Evolutionary conservation across 1,140 invertebrate species (phyloP), one percentile per base, ranked within the genome.

Genomic region (Panonychus citri): DNA sequence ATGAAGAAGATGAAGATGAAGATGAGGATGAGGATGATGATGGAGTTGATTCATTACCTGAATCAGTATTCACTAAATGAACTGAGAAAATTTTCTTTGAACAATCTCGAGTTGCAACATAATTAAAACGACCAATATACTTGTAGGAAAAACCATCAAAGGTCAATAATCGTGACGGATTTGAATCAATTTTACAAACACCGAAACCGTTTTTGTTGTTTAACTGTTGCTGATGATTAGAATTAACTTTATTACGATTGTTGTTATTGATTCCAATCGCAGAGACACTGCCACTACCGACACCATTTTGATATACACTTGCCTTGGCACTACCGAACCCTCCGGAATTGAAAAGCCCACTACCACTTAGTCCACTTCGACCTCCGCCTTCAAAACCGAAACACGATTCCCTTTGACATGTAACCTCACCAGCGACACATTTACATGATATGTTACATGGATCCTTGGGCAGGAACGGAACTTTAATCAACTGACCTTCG

Each of bases 61-160:
- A 17, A 1, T 80, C 82, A 65, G 87, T 84, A 66, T 94, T 93
- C 8, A 83, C 82, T 34, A 93, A 82, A 55, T 85, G 77, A 59
- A 93, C 81, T 4, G 82, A 83, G 64, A 93, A 93, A 15, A 61
- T 61, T 55, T 66, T 75, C 46, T 76, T 77, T 4, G 72, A 66
- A 64, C 86, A 91, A 69, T 93, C 87, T 34, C 83, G 75, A 7
- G 77, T 77, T 48, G 93, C 66, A 53, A 86, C 78, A 66, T 93
- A 93, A 68, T 89, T 89, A 69, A 88, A 93, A 0, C 83, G 77
- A 15, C 85, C 85, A 69, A 88, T 85, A 66, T 91, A 93, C 64
- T 81, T 88, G 66, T 83, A 87, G 58, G 85, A 83, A 63, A 82
- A 81, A 21, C 87, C 87, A 64, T 94, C 89, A 67, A 91, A 94